phyloP scores from a whole-genome alignment of 2,113 vertebrate genomes.

The Neolamprologus hecqui region DNA sequence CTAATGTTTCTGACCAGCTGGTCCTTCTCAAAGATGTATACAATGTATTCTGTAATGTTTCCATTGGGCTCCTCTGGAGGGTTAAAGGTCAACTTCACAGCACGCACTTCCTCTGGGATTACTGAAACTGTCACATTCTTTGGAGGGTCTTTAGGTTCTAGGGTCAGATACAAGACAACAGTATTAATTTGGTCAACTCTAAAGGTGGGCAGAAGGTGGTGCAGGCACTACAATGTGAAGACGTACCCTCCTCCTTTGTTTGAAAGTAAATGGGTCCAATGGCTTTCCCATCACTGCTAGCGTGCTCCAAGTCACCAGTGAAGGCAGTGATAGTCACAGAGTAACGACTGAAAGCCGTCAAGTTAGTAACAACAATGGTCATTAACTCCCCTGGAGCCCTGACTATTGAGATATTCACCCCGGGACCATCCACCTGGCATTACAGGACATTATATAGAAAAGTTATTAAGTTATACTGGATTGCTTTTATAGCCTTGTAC shows the following conservation, averaged over 20 bases:
- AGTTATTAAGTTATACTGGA: background rate
- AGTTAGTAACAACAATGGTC: conserved; percentile 74
- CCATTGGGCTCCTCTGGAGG: conserved; percentile 88
- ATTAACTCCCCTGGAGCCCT: conserved; percentile 74
- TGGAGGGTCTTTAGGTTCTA: conserved; percentile 90
- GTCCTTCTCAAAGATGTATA: conserved; percentile 78
- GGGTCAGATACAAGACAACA: background rate
- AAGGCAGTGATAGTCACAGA: conserved; percentile 83
- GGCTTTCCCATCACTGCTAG: conserved; percentile 75
- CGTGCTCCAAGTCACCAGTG: conserved; percentile 74
- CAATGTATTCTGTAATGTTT: conserved; percentile 86
- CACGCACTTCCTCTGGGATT: conserved; percentile 85
- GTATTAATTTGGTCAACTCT: background rate
- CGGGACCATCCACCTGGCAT: conserved; percentile 75
- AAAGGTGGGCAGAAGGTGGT: background rate
- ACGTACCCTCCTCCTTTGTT: conserved; percentile 85
- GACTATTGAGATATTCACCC: conserved; percentile 74
- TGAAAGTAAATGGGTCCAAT: conserved; percentile 72
- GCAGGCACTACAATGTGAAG: background rate
- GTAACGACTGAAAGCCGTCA: conserved; percentile 86
- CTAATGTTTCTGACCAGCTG: conserved; percentile 73
- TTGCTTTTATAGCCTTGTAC: background rate
- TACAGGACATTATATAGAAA: background rate
- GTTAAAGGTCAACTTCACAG: conserved; percentile 83
- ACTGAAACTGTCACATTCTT: conserved; percentile 84